phyloP scores from a whole-genome alignment of 2,888 invertebrate genomes.

The Prostheceraeus crozeri region DNA sequence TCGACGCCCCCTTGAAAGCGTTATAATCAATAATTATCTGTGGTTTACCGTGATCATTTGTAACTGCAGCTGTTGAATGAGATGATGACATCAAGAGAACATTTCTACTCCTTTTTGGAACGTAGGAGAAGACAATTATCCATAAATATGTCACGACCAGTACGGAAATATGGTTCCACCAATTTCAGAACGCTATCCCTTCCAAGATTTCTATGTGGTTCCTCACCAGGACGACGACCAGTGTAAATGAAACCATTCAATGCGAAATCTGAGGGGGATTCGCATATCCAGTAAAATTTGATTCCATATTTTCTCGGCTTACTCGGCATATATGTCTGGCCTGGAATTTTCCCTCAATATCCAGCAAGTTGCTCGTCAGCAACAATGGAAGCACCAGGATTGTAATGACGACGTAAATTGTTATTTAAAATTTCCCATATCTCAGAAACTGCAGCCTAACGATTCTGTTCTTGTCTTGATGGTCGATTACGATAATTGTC shows the following conservation, averaged over 20 bases:
- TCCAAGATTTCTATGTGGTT: background rate
- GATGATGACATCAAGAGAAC: constrained; percentile 21
- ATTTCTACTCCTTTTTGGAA: constrained; percentile 17
- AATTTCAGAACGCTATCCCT: no score
- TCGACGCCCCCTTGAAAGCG: no score
- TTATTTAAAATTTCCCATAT: background rate
- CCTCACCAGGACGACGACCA: constrained; percentile 9
- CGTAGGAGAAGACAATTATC: background rate
- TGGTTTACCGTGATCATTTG: no score
- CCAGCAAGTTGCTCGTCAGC: constrained; percentile 16
- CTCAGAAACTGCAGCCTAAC: background rate
- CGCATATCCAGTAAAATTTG: constrained; percentile 8
- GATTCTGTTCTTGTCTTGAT: background rate
- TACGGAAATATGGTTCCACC: constrained; percentile 12
- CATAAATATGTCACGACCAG: constrained; percentile 16
- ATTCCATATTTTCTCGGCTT: background rate
- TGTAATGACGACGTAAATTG: no score
- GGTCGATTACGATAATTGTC: background rate
- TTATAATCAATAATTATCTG: no score
- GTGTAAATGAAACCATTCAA: constrained; percentile 2
- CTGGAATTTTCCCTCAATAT: constrained; percentile 19
- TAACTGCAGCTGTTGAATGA: no score
- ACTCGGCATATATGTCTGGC: no score
- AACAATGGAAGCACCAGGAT: background rate
- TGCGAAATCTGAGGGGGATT: background rate